phyloP scores from a whole-genome alignment of 2,113 vertebrate genomes.

The Cisticola juncidis region DNA sequence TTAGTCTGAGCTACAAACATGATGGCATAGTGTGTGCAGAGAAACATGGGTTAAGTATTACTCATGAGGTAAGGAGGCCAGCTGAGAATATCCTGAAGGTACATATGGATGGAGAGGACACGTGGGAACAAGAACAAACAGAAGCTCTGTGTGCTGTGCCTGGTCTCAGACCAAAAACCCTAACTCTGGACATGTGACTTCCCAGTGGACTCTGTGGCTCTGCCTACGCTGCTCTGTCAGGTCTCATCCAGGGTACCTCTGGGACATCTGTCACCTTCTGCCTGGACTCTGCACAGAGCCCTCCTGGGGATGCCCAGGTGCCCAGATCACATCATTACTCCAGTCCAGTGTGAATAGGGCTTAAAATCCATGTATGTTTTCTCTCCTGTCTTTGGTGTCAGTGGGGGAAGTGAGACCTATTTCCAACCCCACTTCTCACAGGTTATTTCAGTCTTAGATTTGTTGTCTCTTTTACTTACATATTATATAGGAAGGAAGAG shows the following conservation, averaged over 20 bases:
- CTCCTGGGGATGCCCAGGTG: background rate
- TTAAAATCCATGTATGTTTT: background rate
- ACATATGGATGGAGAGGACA: fast-evolving
- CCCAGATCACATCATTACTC: background rate
- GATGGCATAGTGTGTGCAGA: background rate
- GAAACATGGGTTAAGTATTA: background rate
- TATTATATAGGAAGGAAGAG: background rate
- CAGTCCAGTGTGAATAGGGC: background rate
- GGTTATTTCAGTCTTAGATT: background rate
- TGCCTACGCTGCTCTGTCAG: background rate
- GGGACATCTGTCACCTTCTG: background rate
- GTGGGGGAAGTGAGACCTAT: background rate
- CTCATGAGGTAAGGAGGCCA: background rate
- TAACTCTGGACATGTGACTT: background rate
- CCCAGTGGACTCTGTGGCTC: background rate
- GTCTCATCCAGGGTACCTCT: background rate
- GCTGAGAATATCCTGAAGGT: background rate
- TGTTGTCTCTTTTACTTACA: background rate
- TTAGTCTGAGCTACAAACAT: background rate
- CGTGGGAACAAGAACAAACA: background rate
- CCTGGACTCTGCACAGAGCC: background rate
- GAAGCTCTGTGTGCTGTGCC: background rate
- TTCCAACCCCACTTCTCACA: background rate
- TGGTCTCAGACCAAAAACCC: background rate
- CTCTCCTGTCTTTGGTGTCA: background rate